Base-by-base conservation (phyloP, 2,888 invertebrate species). In the Smittia sp. region DNA sequence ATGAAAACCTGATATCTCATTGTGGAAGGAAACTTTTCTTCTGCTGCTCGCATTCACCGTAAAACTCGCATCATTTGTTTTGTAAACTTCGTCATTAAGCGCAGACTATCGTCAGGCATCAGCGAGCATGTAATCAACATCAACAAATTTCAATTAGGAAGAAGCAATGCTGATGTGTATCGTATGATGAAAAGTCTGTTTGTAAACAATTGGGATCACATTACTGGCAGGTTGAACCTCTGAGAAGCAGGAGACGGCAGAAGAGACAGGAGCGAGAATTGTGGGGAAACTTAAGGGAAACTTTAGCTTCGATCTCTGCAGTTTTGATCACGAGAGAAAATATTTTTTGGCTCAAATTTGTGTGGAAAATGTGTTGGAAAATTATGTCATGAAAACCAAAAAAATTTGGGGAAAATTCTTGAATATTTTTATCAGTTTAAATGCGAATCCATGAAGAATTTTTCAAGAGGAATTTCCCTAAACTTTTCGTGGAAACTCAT, bases 101-200 rank as follows among this genome's bases (percentile, higher is more conserved):
- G 11, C 24, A 58, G 24, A 58, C 58, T 18, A 46, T 46, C 52
- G 18, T 46, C 52, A 46, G 58, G 22, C 11, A 24, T 46, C 46
- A 46, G 15, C n/a, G 46, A 46, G 15, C 46, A 32, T 9, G 24
- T 46, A 13, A 58, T 20, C 58, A 58, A 11, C 58, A 58, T 18
- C 58, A 58, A 66, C 66, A 66, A 27, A 66, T 66, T 32, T 66
- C 32, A 66, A 66, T 66, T 66, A 66, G 38, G 22, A 62, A 54
- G 6, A 18, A 62, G 15, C 58, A 58, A 7, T 22, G 4, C 58
- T 46, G 46, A 13, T 6, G 6, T 15, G 15, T 24, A 58, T 58
- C 58, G 58, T 66, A 15, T 27, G 15, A 32, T 32, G 66, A 66
- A n/a, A n/a, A n/a, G n/a, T n/a, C n/a, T 13, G 9, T 66, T 24